Evolutionary conservation across 2,113 vertebrate genomes (phyloP).

Genomic region (Epinephelus fuscoguttatus): DNA sequence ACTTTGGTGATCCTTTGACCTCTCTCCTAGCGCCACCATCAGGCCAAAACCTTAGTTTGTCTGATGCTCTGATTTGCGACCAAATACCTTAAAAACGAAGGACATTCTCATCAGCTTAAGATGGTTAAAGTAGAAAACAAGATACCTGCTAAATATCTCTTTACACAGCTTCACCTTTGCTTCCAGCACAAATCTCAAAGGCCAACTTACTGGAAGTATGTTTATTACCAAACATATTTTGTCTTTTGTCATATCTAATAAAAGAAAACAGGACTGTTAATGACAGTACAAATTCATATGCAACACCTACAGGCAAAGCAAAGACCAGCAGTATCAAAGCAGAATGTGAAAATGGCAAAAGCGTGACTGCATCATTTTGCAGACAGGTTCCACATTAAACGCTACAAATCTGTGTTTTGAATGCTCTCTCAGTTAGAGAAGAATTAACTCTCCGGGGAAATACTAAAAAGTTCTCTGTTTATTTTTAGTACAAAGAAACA

Average conservation of each 20-base stretch:
- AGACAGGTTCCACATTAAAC: not conserved
- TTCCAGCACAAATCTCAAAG: not conserved
- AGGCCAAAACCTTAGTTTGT: too few relatives aligned
- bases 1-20: too few relatives aligned
- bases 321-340: not conserved
- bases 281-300: not conserved
- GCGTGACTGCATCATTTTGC: not conserved
- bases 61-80: too few relatives aligned
- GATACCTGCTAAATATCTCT: too few relatives aligned
- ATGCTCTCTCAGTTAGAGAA: conserved; percentile 1
- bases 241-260: not conserved
- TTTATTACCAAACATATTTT: not conserved
- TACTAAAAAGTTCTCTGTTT: conserved; percentile 45
- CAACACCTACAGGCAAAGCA: not conserved
- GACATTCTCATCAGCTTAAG: too few relatives aligned
- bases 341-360: not conserved
- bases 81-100: too few relatives aligned
- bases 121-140: too few relatives aligned
- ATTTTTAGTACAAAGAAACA: conserved; percentile 54
- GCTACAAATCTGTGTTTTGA: not conserved
- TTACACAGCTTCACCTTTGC: too few relatives aligned
- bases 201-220: not conserved
- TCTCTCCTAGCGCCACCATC: too few relatives aligned
- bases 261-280: not conserved
- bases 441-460: conserved; percentile 37